These are phyloP conservation scores for Ectemnius cavifrons DNA, from an alignment of 2,888 invertebrate species.

Conservation along the genomic window DNA sequence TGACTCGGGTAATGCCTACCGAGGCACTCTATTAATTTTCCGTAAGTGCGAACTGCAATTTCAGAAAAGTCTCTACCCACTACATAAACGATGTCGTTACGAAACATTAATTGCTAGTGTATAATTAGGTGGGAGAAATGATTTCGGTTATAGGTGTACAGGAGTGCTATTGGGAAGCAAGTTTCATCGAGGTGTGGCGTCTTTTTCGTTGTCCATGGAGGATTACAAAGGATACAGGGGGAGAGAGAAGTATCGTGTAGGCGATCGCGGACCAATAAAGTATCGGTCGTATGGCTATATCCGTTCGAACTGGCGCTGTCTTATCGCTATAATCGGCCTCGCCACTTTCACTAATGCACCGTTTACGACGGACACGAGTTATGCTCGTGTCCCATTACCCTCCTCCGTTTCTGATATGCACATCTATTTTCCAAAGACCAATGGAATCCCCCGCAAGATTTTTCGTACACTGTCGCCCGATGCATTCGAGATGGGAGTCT, in stretches of 20 bases:
- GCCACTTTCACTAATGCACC: constrained; percentile 64
- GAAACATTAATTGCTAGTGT: background rate
- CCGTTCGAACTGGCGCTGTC: constrained; percentile 28
- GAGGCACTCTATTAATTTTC: background rate
- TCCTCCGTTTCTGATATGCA: constrained; percentile 26
- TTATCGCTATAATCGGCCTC: constrained; percentile 58
- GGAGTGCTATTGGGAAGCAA: too few relatives aligned
- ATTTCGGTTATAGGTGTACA: background rate
- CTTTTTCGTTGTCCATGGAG: constrained; percentile 1
- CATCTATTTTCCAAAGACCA: constrained; percentile 24
- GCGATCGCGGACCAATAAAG: constrained; percentile 40
- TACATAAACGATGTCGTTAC: background rate
- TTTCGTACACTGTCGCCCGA: constrained; percentile 11
- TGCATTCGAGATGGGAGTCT: background rate
- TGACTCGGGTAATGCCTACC: background rate
- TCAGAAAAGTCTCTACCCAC: background rate
- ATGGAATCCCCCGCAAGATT: constrained; percentile 17
- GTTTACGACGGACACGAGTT: constrained; percentile 55
- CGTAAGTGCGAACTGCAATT: background rate
- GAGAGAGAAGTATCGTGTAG: constrained; percentile 9
- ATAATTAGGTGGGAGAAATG: background rate
- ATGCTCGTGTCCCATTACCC: constrained; percentile 49
- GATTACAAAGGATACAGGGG: background rate
- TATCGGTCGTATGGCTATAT: constrained; percentile 33
- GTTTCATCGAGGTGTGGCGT: too few relatives aligned